These are phyloP conservation scores for Mesembrinibis cayennensis DNA, from an alignment of 2,113 vertebrate species.

Conservation along the genomic window DNA sequence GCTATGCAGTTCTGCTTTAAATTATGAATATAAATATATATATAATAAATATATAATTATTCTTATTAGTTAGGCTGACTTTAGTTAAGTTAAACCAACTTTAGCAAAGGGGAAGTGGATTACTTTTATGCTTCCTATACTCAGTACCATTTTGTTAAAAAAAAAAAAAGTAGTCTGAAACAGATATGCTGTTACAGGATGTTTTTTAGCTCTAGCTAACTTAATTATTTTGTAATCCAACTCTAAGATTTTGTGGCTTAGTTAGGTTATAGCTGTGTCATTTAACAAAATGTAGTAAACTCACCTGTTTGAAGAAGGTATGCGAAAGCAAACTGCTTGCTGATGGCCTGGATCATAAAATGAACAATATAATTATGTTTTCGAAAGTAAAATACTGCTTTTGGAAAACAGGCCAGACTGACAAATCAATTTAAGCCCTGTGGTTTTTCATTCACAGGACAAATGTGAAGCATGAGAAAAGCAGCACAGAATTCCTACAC, in stretches of 20 bases:
- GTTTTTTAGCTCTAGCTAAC: background rate
- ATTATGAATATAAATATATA: background rate
- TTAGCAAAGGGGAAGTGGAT: background rate
- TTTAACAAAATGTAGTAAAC: slow-evolving; percentile 38
- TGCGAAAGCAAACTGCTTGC: slow-evolving; percentile 89
- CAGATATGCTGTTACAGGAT: background rate
- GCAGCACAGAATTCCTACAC: background rate
- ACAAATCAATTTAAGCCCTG: background rate
- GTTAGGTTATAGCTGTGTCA: background rate
- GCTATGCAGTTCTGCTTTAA: background rate
- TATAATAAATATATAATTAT: background rate
- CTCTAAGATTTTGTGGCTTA: background rate
- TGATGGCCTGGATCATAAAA: slow-evolving; percentile 83
- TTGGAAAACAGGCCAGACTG: background rate
- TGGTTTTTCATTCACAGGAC: background rate
- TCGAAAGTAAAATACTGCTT: slow-evolving; percentile 4
- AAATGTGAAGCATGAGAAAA: background rate
- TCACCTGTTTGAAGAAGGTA: slow-evolving; percentile 93
- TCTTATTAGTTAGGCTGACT: background rate
- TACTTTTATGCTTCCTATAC: background rate
- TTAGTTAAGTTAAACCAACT: background rate
- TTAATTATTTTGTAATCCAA: background rate
- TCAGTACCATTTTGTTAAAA: background rate
- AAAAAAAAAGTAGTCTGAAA: background rate
- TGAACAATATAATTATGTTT: slow-evolving; percentile 50